Conservation (phyloP, 2,888 invertebrate genomes). For the Andrena bucephala region DNA sequence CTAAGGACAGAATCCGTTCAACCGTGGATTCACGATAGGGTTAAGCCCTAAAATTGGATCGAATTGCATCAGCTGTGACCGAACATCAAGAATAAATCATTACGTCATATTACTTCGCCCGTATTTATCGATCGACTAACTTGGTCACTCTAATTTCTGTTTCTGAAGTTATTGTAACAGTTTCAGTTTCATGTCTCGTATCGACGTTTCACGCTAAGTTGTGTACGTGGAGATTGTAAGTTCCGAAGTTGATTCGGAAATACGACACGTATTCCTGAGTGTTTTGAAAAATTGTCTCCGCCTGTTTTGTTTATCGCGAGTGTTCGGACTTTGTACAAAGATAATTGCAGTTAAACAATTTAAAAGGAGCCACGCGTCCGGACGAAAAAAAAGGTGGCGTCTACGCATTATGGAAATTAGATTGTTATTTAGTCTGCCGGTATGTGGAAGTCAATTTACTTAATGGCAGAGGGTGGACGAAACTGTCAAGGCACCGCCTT, state of each 20-base stretch:
- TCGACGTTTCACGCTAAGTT: neutral
- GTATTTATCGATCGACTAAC: conserved; percentile 18
- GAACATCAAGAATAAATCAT: conserved; percentile 55
- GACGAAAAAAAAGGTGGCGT: conserved; percentile 43
- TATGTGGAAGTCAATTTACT: conserved; percentile 77
- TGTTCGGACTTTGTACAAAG: neutral
- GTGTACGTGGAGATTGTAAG: too few relatives aligned
- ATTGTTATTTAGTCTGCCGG: conserved; percentile 72
- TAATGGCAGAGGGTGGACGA: conserved; percentile 77
- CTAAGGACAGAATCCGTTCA: conserved; percentile 62
- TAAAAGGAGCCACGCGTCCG: conserved; percentile 12
- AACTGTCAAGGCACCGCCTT: conserved; percentile 77
- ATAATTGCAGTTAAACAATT: neutral
- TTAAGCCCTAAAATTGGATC: conserved; percentile 75
- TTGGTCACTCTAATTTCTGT: conserved; percentile 11
- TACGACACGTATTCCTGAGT: too few relatives aligned
- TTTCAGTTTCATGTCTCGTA: neutral
- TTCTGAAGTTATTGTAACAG: neutral
- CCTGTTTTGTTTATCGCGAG: neutral
- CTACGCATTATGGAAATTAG: conserved; percentile 80
- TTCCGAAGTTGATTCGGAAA: too few relatives aligned
- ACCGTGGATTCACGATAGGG: conserved; percentile 69
- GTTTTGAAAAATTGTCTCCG: too few relatives aligned
- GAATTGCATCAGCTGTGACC: conserved; percentile 75
- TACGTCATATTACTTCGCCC: conserved; percentile 61